A percentile compares a stretch with the other conserved stretches of the same genome.
Evolutionary conservation across 2,797 vertebrate genomes (phyloP).

Genomic region (Gambelia wislizenii): DNA sequence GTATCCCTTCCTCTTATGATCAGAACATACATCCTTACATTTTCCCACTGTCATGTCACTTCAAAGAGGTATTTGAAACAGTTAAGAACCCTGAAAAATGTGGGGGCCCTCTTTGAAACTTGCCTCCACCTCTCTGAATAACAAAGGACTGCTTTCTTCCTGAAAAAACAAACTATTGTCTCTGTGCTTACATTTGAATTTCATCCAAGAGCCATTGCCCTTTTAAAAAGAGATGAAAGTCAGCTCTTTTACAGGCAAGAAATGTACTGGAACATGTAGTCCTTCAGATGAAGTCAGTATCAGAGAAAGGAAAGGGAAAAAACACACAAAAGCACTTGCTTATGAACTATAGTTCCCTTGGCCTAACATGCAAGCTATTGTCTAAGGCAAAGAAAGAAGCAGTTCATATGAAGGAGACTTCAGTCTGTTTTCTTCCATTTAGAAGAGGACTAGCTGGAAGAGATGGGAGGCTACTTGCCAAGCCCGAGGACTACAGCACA

Average conservation of each 20-base stretch:
- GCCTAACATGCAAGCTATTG: background rate
- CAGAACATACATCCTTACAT: background rate
- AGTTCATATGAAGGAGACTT: slow-evolving; percentile 13
- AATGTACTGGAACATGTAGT: background rate
- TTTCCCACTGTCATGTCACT: background rate
- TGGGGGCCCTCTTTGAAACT: background rate
- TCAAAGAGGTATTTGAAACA: background rate
- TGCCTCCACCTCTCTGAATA: background rate
- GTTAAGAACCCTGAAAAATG: too few relatives aligned
- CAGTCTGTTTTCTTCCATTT: slow-evolving; percentile 9
- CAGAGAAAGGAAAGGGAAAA: background rate
- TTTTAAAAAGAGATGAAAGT: slow-evolving; percentile 12
- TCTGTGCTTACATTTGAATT: background rate
- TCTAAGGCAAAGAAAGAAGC: background rate
- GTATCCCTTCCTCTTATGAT: background rate
- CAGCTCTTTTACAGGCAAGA: slow-evolving; percentile 6
- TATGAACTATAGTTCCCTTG: background rate
- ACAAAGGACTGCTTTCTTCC: background rate
- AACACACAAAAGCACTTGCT: background rate
- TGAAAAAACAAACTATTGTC: background rate
- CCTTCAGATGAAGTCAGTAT: background rate
- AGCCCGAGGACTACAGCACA: background rate
- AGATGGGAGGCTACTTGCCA: background rate
- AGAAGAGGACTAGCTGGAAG: slow-evolving; percentile 16
- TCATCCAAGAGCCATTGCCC: background rate